These are phyloP conservation scores for Laticauda laticaudata DNA, from an alignment of 2,113 vertebrate species.

Conservation along the genomic window DNA sequence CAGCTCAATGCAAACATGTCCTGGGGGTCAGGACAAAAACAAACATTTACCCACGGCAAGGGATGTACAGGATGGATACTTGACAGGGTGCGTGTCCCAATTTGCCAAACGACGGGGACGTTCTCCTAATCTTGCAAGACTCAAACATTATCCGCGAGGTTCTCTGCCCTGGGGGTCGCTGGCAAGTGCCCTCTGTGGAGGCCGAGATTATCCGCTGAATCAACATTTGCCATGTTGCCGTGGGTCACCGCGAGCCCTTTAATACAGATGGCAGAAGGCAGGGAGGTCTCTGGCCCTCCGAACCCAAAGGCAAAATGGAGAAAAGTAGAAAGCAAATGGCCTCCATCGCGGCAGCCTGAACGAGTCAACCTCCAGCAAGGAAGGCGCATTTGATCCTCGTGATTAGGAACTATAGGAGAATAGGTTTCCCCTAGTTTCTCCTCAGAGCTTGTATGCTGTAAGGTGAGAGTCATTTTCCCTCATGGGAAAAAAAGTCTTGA, in stretches of 20 bases:
- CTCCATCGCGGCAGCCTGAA: background rate
- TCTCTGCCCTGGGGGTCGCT: conserved; percentile 49
- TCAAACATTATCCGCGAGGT: conserved; percentile 50
- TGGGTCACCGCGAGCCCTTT: conserved; percentile 56
- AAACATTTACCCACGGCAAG: conserved; percentile 58
- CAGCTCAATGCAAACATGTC: conserved; percentile 56
- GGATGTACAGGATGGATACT: conserved; percentile 51
- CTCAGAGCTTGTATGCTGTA: background rate
- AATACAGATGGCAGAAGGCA: conserved; percentile 29
- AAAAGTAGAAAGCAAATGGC: background rate
- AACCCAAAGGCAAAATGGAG: background rate
- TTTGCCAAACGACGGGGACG: conserved; percentile 42
- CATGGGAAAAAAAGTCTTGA: background rate
- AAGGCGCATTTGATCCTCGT: background rate
- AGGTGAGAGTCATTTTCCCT: background rate
- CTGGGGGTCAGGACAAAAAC: conserved; percentile 39
- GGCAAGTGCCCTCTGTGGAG: conserved; percentile 44
- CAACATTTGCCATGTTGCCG: conserved; percentile 14
- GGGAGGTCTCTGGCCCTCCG: no score
- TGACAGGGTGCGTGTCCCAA: conserved; percentile 43
- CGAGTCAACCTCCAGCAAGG: background rate
- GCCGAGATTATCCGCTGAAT: conserved; percentile 50
- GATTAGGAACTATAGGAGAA: background rate
- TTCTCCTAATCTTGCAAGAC: conserved; percentile 45
- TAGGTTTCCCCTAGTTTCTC: background rate